Evolutionary conservation across 2,888 invertebrate genomes (phyloP).

Genomic region (Scrobipalpa atriplicella): DNA sequence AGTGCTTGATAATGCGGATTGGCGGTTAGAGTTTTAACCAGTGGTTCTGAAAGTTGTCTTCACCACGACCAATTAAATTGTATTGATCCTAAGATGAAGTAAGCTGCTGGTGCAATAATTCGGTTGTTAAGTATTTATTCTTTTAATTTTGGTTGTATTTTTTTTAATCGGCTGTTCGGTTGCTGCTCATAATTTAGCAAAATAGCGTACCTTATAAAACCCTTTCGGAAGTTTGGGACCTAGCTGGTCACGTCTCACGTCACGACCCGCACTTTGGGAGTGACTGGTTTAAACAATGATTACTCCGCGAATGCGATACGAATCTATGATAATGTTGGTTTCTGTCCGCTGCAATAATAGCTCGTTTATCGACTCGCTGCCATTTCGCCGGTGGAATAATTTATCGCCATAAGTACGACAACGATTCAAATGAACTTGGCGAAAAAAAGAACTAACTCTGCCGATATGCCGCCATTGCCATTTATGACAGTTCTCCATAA

Average conservation of each 20-base stretch:
- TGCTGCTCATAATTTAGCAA: no score
- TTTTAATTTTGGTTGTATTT: no score
- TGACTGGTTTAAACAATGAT: conserved; percentile 77
- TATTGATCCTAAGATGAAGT: no score
- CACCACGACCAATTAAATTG: no score
- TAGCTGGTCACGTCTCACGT: neutral
- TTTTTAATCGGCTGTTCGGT: no score
- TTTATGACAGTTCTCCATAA: no score
- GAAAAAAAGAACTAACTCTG: no score
- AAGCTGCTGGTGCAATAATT: neutral
- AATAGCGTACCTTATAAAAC: no score
- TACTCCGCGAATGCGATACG: conserved; percentile 72
- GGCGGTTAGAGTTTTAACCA: neutral
- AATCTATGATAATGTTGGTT: conserved; percentile 78
- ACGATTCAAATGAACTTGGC: no score
- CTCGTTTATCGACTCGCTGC: conserved; percentile 76
- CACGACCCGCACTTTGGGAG: neutral
- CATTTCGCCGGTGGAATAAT: conserved; percentile 74
- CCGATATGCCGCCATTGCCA: no score
- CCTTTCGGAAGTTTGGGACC: neutral
- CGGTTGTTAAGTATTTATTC: no score
- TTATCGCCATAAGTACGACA: conserved; percentile 52
- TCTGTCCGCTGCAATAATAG: conserved; percentile 78
- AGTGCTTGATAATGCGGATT: conserved; percentile 32
- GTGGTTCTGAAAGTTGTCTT: neutral